phyloP scores from a whole-genome alignment of 2,797 vertebrate genomes.

The Antrozous pallidus region DNA sequence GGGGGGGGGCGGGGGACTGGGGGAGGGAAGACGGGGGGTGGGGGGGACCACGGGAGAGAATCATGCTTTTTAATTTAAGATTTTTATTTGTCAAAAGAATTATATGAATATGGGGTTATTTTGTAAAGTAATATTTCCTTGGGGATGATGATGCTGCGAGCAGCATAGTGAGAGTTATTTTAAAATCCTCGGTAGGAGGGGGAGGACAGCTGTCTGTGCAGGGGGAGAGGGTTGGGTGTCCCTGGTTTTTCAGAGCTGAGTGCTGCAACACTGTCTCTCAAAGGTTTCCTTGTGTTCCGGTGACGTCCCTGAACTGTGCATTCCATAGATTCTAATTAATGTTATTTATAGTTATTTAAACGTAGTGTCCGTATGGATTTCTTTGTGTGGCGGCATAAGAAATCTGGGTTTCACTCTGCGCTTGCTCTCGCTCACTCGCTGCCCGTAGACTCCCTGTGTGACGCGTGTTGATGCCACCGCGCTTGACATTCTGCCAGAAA shows the following conservation, averaged over 20 bases:
- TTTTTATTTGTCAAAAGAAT: slow-evolving; percentile 87
- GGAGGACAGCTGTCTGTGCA: slow-evolving; percentile 83
- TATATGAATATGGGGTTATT: slow-evolving; percentile 86
- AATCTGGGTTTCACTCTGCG: slow-evolving; percentile 62
- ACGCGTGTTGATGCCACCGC: background rate
- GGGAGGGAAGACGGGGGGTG: background rate
- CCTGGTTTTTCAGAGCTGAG: slow-evolving; percentile 76
- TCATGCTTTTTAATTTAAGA: slow-evolving; percentile 85
- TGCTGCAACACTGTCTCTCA: slow-evolving; percentile 78
- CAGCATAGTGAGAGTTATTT: slow-evolving; percentile 94
- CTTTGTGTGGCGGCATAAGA: slow-evolving; percentile 77
- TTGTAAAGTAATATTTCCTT: slow-evolving; percentile 89
- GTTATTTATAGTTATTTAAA: slow-evolving; percentile 90
- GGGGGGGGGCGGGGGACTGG: background rate
- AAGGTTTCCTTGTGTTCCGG: slow-evolving; percentile 78
- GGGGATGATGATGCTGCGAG: slow-evolving; percentile 93
- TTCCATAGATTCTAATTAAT: slow-evolving; percentile 82
- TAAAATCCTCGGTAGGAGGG: slow-evolving; percentile 85
- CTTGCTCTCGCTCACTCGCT: slow-evolving; percentile 35
- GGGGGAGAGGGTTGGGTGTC: slow-evolving; percentile 77
- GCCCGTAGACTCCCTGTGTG: background rate
- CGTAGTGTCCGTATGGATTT: slow-evolving; percentile 78
- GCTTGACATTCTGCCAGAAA: slow-evolving; percentile 49
- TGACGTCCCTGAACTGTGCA: slow-evolving; percentile 81
- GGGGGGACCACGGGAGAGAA: slow-evolving; percentile 59